These are phyloP conservation scores for Asarcornis scutulata DNA, from an alignment of 2,113 vertebrate genomes.

Conservation along the genomic window DNA sequence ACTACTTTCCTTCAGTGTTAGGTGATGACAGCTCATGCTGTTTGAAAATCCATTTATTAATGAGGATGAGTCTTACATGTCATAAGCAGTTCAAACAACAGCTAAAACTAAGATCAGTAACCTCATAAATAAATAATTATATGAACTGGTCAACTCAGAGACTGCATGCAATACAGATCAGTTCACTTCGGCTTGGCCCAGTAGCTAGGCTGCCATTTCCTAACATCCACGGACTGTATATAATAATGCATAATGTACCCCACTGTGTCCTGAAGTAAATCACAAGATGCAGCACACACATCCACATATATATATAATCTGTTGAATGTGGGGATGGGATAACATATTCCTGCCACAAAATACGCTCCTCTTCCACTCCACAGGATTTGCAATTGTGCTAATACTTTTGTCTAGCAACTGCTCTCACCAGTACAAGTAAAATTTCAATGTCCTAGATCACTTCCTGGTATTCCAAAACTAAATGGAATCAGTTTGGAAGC, in stretches of 20 bases:
- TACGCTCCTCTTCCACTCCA: not conserved
- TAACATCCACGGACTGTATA: not conserved
- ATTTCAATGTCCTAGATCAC: not conserved
- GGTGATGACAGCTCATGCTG: not conserved
- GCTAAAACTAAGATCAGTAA: not conserved
- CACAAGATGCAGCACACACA: not conserved
- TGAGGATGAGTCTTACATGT: not conserved
- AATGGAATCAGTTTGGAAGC: not conserved
- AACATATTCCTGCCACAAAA: not conserved
- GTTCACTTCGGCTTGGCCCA: not conserved
- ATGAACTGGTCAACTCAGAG: not conserved
- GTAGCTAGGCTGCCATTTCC: not conserved
- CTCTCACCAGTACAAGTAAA: not conserved
- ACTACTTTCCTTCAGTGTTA: not conserved
- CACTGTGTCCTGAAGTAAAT: not conserved
- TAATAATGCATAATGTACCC: not conserved
- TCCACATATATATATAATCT: not conserved
- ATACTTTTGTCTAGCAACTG: not conserved
- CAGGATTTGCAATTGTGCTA: not conserved
- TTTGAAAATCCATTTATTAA: not conserved
- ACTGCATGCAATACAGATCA: not conserved
- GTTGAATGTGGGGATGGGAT: accelerated
- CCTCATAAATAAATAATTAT: not conserved
- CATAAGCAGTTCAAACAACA: not conserved
- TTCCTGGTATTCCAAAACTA: not conserved